Conservation (phyloP, 30 jellyfish, hydroid and myxozoan genomes). For the Hydra vulgaris region DNA sequence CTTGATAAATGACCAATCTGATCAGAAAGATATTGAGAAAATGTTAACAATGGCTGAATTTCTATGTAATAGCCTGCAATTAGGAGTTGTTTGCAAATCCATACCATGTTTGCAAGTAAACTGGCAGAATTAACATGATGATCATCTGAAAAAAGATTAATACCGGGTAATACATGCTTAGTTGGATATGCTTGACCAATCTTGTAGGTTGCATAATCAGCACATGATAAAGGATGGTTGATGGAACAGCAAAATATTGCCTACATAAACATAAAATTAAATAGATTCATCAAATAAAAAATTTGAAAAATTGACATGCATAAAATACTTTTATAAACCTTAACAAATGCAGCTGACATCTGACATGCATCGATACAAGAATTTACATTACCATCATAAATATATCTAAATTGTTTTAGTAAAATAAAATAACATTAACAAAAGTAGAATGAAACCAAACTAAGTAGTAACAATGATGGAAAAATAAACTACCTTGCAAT, state of each 20-base stretch:
- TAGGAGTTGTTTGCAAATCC: conserved; percentile 48
- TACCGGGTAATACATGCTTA: conserved; percentile 64
- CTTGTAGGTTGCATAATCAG: conserved; percentile 42
- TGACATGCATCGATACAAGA: conserved; percentile 45
- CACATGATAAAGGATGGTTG: conserved; percentile 60
- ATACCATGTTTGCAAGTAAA: conserved; percentile 31
- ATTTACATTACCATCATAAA: conserved; percentile 41
- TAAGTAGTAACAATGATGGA: neutral
- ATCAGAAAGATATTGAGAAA: conserved; percentile 51
- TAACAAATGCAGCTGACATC: conserved; percentile 47
- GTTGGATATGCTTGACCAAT: conserved; percentile 34
- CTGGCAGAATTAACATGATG: conserved; percentile 50
- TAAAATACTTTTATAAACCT: conserved; percentile 34
- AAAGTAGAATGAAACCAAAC: neutral
- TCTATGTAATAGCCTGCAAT: conserved; percentile 38
- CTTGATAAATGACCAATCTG: conserved; percentile 34
- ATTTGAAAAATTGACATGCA: neutral
- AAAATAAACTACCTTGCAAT: conserved; percentile 54
- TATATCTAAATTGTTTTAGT: conserved; percentile 39
- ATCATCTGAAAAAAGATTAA: conserved; percentile 57
- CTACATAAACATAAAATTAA: conserved; percentile 30
- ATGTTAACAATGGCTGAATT: conserved; percentile 57
- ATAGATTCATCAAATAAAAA: neutral
- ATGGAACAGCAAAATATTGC: conserved; percentile 61
- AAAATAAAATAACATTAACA: neutral